Base-by-base conservation (phyloP, 2,113 vertebrate genomes). In the Fregetta grallaria region DNA sequence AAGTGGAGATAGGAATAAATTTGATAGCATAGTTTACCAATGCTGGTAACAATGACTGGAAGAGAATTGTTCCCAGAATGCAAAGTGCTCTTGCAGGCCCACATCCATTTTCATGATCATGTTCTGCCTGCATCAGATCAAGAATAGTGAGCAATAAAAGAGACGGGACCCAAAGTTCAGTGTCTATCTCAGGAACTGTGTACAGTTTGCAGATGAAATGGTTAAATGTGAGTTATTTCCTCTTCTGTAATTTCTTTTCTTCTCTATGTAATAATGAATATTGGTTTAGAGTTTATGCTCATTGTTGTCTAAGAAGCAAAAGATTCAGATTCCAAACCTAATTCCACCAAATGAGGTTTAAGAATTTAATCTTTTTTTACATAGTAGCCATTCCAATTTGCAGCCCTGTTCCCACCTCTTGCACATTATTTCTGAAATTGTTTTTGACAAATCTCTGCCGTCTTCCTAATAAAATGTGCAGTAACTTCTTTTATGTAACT, bases 141-240 rank as follows among this genome's bases (percentile, higher is more conserved):
- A 40, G 38, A 78, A 56, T 4, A 75, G 23, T 16, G 18, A 52
- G 9, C 11, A 66, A 15, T 44, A 10, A 7, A 34, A 59, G 53
- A 72, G 45, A 36, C 3, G 4, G 36, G 36, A 55, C 42, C 10
- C 0, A 0, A 70, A 49, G 74, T 53, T 62, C 45, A n/a, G 15
- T 12, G 22, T 71, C n/a, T n/a, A 0, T 55, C 50, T 56, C 38
- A 36, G 62, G 13, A 71, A 6, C 15, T 34, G 36, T 38, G 23
- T 34, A n/a, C 13, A 29, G 13, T n/a, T n/a, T 65, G 40, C 45
- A 62, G 49, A n/a, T 55, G 19, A 68, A 55, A 79, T 17, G 17
- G 17, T 67, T 75, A 66, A n/a, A 13, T 30, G 18, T 44, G 20
- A 44, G 9, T 21, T 65, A 36, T 26, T 75, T 67, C 13, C 2